These are phyloP conservation scores for Leucosticte australis DNA, from an alignment of 2,113 vertebrate genomes.

Conservation along the genomic window DNA sequence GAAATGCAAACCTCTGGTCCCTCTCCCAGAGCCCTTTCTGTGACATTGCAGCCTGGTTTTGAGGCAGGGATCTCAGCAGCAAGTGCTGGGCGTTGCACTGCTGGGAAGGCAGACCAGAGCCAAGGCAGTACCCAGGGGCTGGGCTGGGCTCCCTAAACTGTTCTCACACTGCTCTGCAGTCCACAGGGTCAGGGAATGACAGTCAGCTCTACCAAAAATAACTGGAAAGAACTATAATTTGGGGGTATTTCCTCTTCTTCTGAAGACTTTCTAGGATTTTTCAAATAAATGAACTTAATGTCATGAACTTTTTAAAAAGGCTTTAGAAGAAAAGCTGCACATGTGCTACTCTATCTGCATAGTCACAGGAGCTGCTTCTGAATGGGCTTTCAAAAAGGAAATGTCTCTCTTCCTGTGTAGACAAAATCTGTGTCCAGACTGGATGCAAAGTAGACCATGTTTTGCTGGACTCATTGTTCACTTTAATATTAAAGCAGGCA, in stretches of 20 bases:
- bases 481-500: background rate
- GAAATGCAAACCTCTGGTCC: background rate
- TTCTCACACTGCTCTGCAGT: background rate
- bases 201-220: background rate
- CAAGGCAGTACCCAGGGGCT: background rate
- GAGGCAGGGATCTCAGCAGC: background rate
- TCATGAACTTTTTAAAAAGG: background rate
- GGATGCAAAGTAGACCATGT: background rate
- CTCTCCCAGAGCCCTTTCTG: background rate
- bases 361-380: background rate
- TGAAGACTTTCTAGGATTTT: background rate
- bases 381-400: background rate
- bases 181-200: background rate
- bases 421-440: background rate
- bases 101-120: background rate
- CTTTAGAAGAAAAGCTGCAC: background rate
- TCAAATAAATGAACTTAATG: background rate
- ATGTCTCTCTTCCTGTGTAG: background rate
- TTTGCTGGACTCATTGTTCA: background rate
- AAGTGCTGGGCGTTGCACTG: background rate
- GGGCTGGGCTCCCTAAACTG: background rate
- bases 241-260: background rate
- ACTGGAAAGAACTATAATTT: background rate
- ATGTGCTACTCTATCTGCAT: background rate
- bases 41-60: background rate